Conservation (phyloP, 1,140 invertebrate genomes). For the Sitophilus oryzae region DNA sequence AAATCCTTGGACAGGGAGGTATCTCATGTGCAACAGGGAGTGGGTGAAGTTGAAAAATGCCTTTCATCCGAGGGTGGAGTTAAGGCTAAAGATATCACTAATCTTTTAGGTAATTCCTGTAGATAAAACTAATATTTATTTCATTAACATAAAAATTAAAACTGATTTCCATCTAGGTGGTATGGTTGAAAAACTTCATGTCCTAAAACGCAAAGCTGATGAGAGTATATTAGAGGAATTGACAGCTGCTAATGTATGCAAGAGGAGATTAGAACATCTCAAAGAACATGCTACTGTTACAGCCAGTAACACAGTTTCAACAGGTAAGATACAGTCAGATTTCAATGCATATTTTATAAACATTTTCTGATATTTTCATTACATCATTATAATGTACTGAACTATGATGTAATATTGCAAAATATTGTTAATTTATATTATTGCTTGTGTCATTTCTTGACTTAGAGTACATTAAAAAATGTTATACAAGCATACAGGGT, state of each 20-base stretch:
- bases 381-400: too few species aligned
- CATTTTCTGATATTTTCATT: too few species aligned
- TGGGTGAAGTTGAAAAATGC: conserved; percentile 75
- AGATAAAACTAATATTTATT: too few species aligned
- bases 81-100: conserved; percentile 65
- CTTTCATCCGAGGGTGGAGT: conserved; percentile 51
- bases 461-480: too few species aligned
- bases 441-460: too few species aligned
- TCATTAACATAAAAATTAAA: too few species aligned
- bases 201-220: conserved; percentile 89
- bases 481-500: too few species aligned
- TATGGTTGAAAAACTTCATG: conserved; percentile 81
- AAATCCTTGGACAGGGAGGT: conserved; percentile 91
- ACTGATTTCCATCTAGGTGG: conserved; percentile 52
- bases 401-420: too few species aligned
- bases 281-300: conserved; percentile 65
- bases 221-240: conserved; percentile 89
- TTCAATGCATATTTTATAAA: too few species aligned
- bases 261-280: conserved; percentile 86
- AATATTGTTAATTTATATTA: too few species aligned
- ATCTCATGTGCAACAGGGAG: conserved; percentile 74
- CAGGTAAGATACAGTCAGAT: too few species aligned
- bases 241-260: conserved; percentile 78
- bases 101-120: conserved; percentile 57
- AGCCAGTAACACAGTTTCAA: conserved; percentile 6